These are phyloP conservation scores for Cairina moschata DNA, from an alignment of 2,113 vertebrate species.

Conservation along the genomic window DNA sequence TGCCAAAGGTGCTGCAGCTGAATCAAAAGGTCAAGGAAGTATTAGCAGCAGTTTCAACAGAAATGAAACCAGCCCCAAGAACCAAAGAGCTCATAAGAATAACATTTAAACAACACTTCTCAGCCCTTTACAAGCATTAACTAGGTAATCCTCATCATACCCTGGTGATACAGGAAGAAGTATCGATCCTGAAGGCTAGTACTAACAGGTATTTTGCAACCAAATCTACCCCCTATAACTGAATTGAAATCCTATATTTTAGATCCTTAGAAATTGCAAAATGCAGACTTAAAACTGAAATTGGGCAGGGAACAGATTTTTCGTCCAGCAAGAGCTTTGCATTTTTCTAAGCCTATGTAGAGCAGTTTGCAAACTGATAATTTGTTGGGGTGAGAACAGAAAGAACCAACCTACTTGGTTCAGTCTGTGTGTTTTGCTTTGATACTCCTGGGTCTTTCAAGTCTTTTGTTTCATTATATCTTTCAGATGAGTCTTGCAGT, in stretches of 20 bases:
- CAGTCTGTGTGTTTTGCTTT: background rate
- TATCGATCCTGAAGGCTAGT: background rate
- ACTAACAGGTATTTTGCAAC: background rate
- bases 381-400: background rate
- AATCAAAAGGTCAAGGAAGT: constrained; percentile 58
- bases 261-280: background rate
- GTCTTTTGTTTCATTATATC: background rate
- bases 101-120: constrained; percentile 46
- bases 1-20: constrained; percentile 30
- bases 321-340: background rate
- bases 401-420: background rate
- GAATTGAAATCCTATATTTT: background rate
- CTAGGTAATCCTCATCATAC: background rate
- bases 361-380: background rate
- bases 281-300: background rate
- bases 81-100: background rate
- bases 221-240: background rate
- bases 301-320: background rate
- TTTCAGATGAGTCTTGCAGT: background rate
- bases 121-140: constrained; percentile 5
- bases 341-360: background rate
- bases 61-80: constrained; percentile 11
- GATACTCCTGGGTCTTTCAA: background rate
- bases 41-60: constrained; percentile 28
- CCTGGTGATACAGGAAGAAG: background rate